A percentile compares a stretch with the other conserved stretches of the same genome.
phyloP scores from a whole-genome alignment of 2,113 vertebrate genomes.

The Pygoscelis adeliae region DNA sequence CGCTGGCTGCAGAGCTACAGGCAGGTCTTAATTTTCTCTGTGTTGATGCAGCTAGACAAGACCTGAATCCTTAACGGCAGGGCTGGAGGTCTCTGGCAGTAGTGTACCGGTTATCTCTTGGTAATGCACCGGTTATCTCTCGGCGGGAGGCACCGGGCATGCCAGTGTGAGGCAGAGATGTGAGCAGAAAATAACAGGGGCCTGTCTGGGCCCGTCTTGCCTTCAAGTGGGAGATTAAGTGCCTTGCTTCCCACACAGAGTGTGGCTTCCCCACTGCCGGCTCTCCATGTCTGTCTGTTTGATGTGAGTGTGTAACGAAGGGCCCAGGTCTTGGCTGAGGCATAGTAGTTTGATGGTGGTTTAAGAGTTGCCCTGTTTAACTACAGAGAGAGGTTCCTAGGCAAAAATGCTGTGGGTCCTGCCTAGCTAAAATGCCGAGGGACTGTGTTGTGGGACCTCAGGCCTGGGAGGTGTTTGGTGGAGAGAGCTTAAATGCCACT shows the following conservation, averaged over 20 bases:
- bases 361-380: background rate
- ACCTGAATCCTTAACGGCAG: background rate
- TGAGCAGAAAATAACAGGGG: background rate
- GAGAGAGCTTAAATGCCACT: background rate
- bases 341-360: background rate
- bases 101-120: background rate
- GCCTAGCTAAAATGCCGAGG: background rate
- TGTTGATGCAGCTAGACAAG: conserved; percentile 11
- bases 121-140: background rate
- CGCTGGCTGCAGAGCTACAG: background rate
- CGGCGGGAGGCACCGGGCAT: background rate
- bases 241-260: background rate
- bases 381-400: background rate
- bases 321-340: background rate
- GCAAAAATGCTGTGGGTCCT: background rate
- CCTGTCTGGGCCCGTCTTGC: conserved; percentile 12
- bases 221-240: background rate
- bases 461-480: background rate
- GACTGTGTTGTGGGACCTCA: background rate
- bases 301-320: fast-evolving
- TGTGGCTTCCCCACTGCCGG: background rate
- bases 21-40: background rate
- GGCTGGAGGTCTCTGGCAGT: background rate
- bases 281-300: background rate
- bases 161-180: background rate